phyloP scores from a whole-genome alignment of 2,888 invertebrate genomes.

The Orchestes rusci region DNA sequence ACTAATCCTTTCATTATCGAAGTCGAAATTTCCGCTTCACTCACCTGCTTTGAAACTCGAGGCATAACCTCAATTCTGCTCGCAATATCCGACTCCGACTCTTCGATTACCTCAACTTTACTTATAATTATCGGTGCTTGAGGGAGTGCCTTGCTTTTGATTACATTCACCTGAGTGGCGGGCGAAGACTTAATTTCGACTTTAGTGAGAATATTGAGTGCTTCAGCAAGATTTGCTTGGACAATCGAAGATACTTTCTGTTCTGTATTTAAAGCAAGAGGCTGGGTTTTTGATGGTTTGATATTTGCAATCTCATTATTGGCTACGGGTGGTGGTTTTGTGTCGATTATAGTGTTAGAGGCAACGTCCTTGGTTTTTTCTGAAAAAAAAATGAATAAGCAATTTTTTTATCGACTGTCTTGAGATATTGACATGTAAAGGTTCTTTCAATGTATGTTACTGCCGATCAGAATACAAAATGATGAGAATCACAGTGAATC shows the following conservation, averaged over 20 bases:
- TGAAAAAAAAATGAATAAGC: slow-evolving; percentile 9
- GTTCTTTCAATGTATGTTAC: too few relatives aligned
- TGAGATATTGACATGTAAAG: too few relatives aligned
- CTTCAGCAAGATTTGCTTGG: slow-evolving; percentile 27
- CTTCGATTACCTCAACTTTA: slow-evolving; percentile 28
- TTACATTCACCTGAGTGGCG: slow-evolving; percentile 40
- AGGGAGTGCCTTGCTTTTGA: slow-evolving; percentile 39
- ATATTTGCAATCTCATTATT: slow-evolving; percentile 32
- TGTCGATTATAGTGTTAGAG: slow-evolving; percentile 39
- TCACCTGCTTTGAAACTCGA: slow-evolving; percentile 16
- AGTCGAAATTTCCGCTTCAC: too few relatives aligned
- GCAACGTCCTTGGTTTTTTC: slow-evolving; percentile 29
- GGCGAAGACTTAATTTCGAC: slow-evolving; percentile 51
- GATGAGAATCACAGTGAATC: too few relatives aligned
- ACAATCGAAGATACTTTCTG: slow-evolving; percentile 38
- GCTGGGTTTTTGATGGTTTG: slow-evolving; percentile 44
- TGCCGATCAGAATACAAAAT: too few relatives aligned
- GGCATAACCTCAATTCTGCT: slow-evolving; percentile 24
- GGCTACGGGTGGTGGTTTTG: slow-evolving; percentile 28
- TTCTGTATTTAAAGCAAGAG: slow-evolving; percentile 46
- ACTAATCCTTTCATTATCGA: too few relatives aligned
- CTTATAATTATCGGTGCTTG: slow-evolving; percentile 35
- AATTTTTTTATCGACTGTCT: too few relatives aligned
- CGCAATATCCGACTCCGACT: slow-evolving; percentile 17
- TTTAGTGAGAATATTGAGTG: slow-evolving; percentile 44